Base-by-base conservation (phyloP, 1,140 invertebrate genomes). In the Temnothorax nylanderi region DNA sequence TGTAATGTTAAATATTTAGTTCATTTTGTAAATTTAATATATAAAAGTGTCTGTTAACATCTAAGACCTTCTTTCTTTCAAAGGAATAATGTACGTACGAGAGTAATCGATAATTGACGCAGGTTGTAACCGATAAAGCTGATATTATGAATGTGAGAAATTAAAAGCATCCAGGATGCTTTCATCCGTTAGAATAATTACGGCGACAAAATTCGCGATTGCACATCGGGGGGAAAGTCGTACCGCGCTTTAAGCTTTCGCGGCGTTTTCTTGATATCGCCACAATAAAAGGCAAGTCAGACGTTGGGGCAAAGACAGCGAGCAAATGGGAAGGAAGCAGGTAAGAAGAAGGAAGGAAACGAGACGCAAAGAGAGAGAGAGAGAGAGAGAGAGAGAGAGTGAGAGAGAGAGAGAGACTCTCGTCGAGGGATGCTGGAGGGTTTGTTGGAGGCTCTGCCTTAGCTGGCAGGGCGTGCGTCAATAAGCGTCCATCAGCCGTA, bases 401-500 rank as follows among this genome's bases (percentile, higher is more conserved):
- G 85, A 62, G 54, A 51, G 56, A 78, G 64, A 65, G 64, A n/a
- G 85, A 75, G 65, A 91, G 18, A 37, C 41, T 54, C 69, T 26
- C 80, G 64, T 87, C 82, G 90, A 88, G 88, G 88, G 90, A 92
- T 92, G 90, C 90, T 87, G 87, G 86, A 87, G 90, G 88, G 86
- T 62, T 88, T 92, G 88, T 85, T 76, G 86, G 91, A 91, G 91
- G 90, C 92, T 93, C 88, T 91, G 78, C 87, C 87, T 92, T 90
- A 90, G 90, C 92, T 93, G 93, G 94, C 92, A 92, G 93, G 93
- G 93, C 91, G 94, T 92, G 93, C 94, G 95, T 95, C 94, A 95
- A 95, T 95, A 95, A 95, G 94, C 94, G 95, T 95, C 94, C 94
- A 95, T 95, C 95, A 95, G 94, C 92, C 92, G 94, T 95, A 95